These are phyloP conservation scores for Deroptyus accipitrinus DNA, from an alignment of 2,113 vertebrate species.

Conservation along the genomic window DNA sequence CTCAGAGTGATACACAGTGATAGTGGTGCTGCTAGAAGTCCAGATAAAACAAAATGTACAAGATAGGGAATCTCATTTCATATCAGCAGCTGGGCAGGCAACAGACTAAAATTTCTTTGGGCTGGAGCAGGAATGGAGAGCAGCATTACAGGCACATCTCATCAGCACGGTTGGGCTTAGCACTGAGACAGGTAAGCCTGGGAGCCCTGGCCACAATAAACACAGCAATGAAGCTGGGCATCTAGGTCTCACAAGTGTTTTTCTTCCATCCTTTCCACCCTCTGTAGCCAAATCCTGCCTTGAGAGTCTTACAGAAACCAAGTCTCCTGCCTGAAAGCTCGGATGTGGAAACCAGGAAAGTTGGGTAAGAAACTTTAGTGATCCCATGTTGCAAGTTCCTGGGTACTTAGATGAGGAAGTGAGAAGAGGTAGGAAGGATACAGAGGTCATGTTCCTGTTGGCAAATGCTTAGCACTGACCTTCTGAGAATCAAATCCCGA, in stretches of 20 bases:
- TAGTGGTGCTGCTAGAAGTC: not conserved
- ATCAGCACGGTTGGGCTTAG: not conserved
- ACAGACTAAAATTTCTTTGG: not conserved
- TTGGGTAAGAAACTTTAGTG: not conserved
- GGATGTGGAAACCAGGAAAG: not conserved
- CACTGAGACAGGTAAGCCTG: not conserved
- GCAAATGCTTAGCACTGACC: not conserved
- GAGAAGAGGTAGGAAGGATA: not conserved
- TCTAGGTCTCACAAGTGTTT: accelerated
- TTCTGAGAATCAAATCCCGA: not conserved
- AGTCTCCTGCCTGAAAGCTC: not conserved
- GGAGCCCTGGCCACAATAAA: not conserved
- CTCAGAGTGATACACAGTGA: accelerated
- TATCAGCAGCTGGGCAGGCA: not conserved
- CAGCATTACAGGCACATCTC: accelerated
- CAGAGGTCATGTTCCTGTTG: not conserved
- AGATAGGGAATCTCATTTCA: not conserved
- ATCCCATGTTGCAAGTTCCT: not conserved
- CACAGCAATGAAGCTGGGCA: not conserved
- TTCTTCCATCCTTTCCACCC: not conserved
- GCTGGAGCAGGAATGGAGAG: not conserved
- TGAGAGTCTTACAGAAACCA: not conserved
- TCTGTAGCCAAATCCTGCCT: not conserved
- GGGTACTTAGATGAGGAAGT: not conserved
- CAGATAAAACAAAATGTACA: not conserved